Base-by-base conservation (phyloP, 2,113 vertebrate genomes). In the Halichoerus grypus region DNA sequence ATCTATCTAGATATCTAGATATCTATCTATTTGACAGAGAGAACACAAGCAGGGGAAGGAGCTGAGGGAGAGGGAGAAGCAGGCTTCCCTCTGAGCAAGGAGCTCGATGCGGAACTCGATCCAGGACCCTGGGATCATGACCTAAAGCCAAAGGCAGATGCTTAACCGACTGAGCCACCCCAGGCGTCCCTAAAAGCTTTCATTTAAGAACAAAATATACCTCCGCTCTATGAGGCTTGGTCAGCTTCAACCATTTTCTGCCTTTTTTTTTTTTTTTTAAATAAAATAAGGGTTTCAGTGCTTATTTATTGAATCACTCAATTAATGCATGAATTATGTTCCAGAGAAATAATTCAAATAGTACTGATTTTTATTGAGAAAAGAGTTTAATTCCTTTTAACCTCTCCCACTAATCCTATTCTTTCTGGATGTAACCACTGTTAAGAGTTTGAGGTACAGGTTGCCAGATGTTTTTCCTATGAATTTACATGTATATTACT, bases 361-460 rank as follows among this genome's bases (percentile, higher is more conserved):
- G 14, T 42, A 87, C 21, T 87, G 46, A 46, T n/a, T 51, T 81
- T 79, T 55, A 49, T 0, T 77, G 28, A 61, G 61, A 86, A 88
- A 80, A 89, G 49, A 33, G 26, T 59, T 89, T 89, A 80, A 61
- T 63, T 89, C 33, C 63, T 92, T 59, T 96, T 85, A 76, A 42
- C 49, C 19, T 90, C 33, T 46, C 14, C n/a, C 51, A 79, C 33
- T 53, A 93, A 57, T 65, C 81, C 46, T 57, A 71, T 55, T 90
- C 22, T 36, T 79, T 93, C 74, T 90, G n/a, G 53, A 93, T 77
- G 87, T 49, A 55, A 61, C 22, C 39, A 59, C 13, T 24, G 21
- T 55, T 55, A 46, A 53, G 63, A 33, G 42, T 82, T 19, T 53
- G 88, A 74, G 49, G 36, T 3, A 85, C 28, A 36, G 13, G 13